Evolutionary conservation across 2,113 vertebrate genomes (phyloP).

Genomic region (Lipophrys pholis): DNA sequence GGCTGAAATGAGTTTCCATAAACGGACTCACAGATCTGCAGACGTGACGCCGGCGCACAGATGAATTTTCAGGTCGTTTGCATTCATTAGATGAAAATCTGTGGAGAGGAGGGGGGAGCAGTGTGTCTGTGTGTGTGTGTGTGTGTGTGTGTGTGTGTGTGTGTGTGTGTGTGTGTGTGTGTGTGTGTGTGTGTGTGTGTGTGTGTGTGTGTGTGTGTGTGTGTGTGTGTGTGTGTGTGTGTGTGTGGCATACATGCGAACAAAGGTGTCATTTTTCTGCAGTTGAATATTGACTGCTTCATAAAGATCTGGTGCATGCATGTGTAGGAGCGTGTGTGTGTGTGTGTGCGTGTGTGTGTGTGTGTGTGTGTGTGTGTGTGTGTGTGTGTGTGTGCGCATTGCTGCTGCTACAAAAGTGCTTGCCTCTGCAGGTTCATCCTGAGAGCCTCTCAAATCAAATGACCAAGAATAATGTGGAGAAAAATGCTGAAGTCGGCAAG

Average conservation of each 20-base stretch:
- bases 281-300: slow-evolving; percentile 73
- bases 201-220: slow-evolving; percentile 6
- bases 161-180: too few relatives aligned
- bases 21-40: not conserved
- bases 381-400: slow-evolving; percentile 1
- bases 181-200: not conserved
- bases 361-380: not conserved
- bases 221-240: not conserved
- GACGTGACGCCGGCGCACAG: not conserved
- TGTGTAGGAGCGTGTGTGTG: not conserved
- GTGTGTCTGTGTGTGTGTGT: not conserved
- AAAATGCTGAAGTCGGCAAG: slow-evolving; percentile 75
- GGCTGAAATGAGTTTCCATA: not conserved
- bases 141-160: not conserved
- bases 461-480: slow-evolving; percentile 74
- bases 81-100: slow-evolving; percentile 28
- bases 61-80: slow-evolving; percentile 30
- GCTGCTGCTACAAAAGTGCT: slow-evolving; percentile 65
- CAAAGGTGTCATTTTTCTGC: slow-evolving; percentile 55
- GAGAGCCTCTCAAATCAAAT: slow-evolving; percentile 76
- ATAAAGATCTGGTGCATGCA: slow-evolving; percentile 17
- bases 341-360: slow-evolving; percentile 14
- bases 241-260: not conserved
- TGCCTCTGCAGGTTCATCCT: slow-evolving; percentile 73
- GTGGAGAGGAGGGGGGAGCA: not conserved